A percentile compares a stretch with the other conserved stretches of the same genome.
phyloP scores from a whole-genome alignment of 2,797 vertebrate genomes.

The Girardinus metallicus region DNA sequence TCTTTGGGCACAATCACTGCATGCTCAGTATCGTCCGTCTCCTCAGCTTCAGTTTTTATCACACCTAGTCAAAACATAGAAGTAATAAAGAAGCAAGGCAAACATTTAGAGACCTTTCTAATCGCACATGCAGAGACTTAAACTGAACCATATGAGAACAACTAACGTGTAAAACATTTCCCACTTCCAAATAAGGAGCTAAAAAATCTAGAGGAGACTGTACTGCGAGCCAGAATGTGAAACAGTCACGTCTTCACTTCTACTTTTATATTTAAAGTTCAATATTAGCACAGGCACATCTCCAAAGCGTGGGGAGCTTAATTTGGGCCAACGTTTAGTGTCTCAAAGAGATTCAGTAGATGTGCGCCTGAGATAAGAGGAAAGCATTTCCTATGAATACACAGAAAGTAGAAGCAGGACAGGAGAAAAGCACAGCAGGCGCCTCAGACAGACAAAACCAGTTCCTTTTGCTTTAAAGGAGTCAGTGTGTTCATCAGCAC shows the following conservation, averaged over 20 bases:
- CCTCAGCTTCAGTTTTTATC: constrained; percentile 73
- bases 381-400: constrained; percentile 84
- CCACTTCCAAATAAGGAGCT: constrained; percentile 40
- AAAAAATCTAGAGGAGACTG: constrained; percentile 7
- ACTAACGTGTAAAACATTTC: background rate
- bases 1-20: constrained; percentile 72
- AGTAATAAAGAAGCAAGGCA: background rate
- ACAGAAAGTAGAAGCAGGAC: constrained; percentile 70
- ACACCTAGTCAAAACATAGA: constrained; percentile 41
- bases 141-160: background rate
- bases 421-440: constrained; percentile 62
- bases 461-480: constrained; percentile 41
- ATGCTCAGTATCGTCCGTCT: constrained; percentile 40
- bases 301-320: constrained; percentile 75
- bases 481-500: constrained; percentile 4
- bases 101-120: background rate
- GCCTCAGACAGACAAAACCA: constrained; percentile 24
- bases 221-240: constrained; percentile 24
- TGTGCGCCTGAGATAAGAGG: constrained; percentile 81
- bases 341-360: constrained; percentile 66
- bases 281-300: constrained; percentile 48
- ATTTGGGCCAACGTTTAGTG: constrained; percentile 67
- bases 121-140: background rate
- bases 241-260: constrained; percentile 46
- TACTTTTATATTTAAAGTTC: constrained; percentile 58